A percentile compares a stretch with the other conserved stretches of the same genome.
Conservation (phyloP, 2,113 vertebrate genomes). For the Mirza zaza region DNA sequence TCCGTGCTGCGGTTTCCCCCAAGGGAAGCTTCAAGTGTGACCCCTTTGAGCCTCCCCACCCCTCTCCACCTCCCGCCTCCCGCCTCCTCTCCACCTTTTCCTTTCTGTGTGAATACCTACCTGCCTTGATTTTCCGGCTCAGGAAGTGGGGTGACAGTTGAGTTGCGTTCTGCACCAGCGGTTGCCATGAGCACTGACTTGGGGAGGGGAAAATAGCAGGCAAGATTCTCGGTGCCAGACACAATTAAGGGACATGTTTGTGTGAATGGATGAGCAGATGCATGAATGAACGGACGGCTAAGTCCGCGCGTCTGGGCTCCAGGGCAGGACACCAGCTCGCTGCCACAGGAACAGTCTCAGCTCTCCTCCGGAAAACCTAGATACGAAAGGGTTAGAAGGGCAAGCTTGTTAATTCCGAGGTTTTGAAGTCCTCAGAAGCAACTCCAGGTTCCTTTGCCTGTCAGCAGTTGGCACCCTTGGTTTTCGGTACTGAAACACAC, state of each 20-base stretch:
- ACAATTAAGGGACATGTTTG: slow-evolving; percentile 72
- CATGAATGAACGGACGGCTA: slow-evolving; percentile 71
- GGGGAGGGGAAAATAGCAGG: slow-evolving; percentile 57
- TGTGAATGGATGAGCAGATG: slow-evolving; percentile 77
- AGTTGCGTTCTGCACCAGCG: slow-evolving; percentile 67
- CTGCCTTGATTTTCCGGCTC: slow-evolving; percentile 67
- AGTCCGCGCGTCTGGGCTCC: slow-evolving; percentile 4
- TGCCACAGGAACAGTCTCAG: neutral
- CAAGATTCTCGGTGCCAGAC: slow-evolving; percentile 71
- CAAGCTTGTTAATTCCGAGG: slow-evolving; percentile 29
- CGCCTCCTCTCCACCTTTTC: neutral
- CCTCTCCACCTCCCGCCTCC: neutral
- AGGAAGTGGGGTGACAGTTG: slow-evolving; percentile 71
- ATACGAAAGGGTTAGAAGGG: neutral
- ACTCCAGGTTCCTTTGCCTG: slow-evolving; percentile 53
- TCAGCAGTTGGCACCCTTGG: slow-evolving; percentile 69
- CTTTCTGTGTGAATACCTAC: neutral
- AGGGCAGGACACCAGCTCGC: slow-evolving; percentile 50
- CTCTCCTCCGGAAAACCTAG: neutral
- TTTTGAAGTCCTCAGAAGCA: slow-evolving; percentile 53
- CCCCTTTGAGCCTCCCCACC: neutral
- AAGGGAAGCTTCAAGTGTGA: slow-evolving; percentile 47
- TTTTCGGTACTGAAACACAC: slow-evolving; percentile 5
- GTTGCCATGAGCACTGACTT: slow-evolving; percentile 72
- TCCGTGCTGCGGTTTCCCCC: neutral